phyloP scores from a whole-genome alignment of 1,140 invertebrate species.

The Zaprionus kolodkinae region DNA sequence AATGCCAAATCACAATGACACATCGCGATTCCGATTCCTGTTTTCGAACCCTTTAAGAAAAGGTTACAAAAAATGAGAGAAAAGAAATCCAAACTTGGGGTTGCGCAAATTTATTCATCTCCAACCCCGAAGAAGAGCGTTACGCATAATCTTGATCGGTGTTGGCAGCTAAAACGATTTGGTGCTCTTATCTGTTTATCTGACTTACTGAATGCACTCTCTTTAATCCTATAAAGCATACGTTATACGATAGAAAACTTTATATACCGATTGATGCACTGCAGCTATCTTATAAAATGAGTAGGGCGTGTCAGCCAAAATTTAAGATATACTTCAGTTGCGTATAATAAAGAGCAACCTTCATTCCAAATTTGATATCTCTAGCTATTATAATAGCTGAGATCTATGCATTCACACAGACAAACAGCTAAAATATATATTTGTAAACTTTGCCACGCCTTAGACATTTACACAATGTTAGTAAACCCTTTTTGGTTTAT shows the following conservation, averaged over 20 bases:
- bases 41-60: conserved; percentile 31
- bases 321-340: too few relatives aligned
- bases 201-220: background rate
- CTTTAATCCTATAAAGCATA: background rate
- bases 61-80: background rate
- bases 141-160: conserved; percentile 3
- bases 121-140: background rate
- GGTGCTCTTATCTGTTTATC: conserved; percentile 34
- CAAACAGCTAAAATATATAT: too few relatives aligned
- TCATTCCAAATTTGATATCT: too few relatives aligned
- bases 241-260: too few relatives aligned
- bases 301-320: too few relatives aligned
- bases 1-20: conserved; percentile 80
- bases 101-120: conserved; percentile 25
- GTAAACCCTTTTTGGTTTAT: background rate
- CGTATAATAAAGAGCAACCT: too few relatives aligned
- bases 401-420: too few relatives aligned
- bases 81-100: conserved; percentile 5
- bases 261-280: too few relatives aligned
- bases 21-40: conserved; percentile 72
- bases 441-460: too few relatives aligned
- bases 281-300: too few relatives aligned
- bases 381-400: too few relatives aligned
- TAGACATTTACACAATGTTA: too few relatives aligned
- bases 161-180: conserved; percentile 3